Base-by-base conservation (phyloP, 2,113 vertebrate genomes). In the Myrmophylax atrothorax region DNA sequence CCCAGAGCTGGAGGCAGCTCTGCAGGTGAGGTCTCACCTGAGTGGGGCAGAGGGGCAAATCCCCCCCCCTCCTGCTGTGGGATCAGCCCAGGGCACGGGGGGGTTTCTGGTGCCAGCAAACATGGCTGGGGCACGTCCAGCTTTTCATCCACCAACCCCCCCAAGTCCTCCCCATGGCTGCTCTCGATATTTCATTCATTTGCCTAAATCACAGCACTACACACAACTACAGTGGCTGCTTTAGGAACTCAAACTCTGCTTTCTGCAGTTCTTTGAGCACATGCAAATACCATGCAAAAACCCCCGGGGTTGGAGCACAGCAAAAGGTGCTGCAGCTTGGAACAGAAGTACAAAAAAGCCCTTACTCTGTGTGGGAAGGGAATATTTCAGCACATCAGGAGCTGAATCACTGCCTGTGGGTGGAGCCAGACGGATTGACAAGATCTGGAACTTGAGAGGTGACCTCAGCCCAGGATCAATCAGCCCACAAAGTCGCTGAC, bases 341-440 rank as follows among this genome's bases (percentile, higher is more conserved):
- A 73, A 46, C 59, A 87, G 56, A 52, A 89, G 16, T 11, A 82
- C 28, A 82, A 80, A 82, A 66, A 89, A 90, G 67, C n/a, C 90
- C 72, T 93, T 37, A 28, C 49, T 26, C 87, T 87, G 90, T 79
- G 96, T 95, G 95, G 96, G 96, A 95, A 95, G 62, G 66, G 95
- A 95, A 60, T 91, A 87, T 91, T 92, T 94, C 90, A 94, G 96
- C 94, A 94, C 96, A 95, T 90, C 92, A 92, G 95, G 95, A 97
- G 96, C 95, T 96, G 96, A 97, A 95, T 96, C 95, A 97, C 59
- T 69, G 85, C 88, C 76, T 66, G 95, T 76, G 69, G 96, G 96
- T 85, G 95, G 95, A 97, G 96, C 95, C 92, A 96, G 95, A 90
- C 79, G 5, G 96, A 97, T 85, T 88, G 92, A 96, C 95, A 91